Evolutionary conservation across 2,888 invertebrate species (phyloP).

Genomic region (Rhingia rostrata): DNA sequence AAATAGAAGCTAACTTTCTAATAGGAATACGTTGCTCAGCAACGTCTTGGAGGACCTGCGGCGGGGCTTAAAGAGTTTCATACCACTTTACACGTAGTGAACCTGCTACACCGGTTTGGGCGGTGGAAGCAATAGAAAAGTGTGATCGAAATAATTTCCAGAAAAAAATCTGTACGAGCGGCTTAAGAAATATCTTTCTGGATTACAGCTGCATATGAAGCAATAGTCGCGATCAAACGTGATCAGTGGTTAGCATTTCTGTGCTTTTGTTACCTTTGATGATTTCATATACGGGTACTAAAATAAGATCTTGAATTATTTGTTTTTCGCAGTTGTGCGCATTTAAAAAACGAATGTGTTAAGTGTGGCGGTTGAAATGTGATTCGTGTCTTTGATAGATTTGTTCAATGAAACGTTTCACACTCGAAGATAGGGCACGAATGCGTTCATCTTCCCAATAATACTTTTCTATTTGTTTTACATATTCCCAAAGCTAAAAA

Average conservation of each 20-base stretch:
- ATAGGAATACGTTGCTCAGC: constrained; percentile 49
- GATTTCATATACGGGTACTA: constrained; percentile 32
- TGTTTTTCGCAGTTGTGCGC: background rate
- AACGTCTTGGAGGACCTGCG: constrained; percentile 45
- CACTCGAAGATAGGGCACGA: background rate
- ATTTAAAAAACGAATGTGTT: constrained; percentile 1
- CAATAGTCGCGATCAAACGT: constrained; percentile 21
- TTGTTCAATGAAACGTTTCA: constrained; percentile 6
- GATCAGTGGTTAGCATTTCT: constrained; percentile 26
- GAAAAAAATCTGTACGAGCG: constrained; percentile 54
- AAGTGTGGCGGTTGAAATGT: constrained; percentile 35
- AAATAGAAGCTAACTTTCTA: constrained; percentile 65
- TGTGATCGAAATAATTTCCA: constrained; percentile 70
- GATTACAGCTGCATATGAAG: constrained; percentile 34
- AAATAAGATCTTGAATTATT: constrained; percentile 26
- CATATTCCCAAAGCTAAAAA: background rate
- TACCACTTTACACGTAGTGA: constrained; percentile 74
- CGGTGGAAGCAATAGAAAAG: constrained; percentile 74
- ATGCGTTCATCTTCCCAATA: too few species aligned
- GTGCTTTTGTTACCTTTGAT: constrained; percentile 26
- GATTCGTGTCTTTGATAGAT: constrained; percentile 16
- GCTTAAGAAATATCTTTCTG: constrained; percentile 37
- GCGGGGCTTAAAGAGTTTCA: constrained; percentile 56
- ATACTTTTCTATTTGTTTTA: background rate
- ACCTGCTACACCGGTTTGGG: constrained; percentile 82